Conservation (phyloP, 2,797 vertebrate genomes). For the Spatula versicolor region DNA sequence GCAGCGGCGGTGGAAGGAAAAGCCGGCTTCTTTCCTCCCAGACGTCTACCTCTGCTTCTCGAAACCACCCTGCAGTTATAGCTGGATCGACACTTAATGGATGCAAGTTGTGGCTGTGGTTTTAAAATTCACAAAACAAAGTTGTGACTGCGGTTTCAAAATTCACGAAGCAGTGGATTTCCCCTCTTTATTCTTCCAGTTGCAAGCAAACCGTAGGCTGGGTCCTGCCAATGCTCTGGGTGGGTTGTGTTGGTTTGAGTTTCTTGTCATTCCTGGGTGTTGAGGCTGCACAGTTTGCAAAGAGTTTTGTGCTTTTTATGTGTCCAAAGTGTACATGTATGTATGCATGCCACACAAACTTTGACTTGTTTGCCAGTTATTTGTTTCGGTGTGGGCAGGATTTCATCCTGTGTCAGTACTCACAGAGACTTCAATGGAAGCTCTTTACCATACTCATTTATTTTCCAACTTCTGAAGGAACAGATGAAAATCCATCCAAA, state of each 20-base stretch:
- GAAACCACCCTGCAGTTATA: background rate
- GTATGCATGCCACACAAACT: background rate
- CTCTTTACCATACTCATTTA: background rate
- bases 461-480: background rate
- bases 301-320: background rate
- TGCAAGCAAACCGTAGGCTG: background rate
- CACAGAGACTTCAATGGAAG: background rate
- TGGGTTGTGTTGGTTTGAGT: background rate
- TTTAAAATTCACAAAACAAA: background rate
- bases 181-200: background rate
- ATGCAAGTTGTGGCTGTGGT: background rate
- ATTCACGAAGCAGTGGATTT: background rate
- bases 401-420: background rate
- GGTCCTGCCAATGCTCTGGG: background rate
- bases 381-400: background rate
- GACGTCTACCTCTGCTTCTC: background rate
- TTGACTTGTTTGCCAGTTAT: background rate
- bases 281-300: background rate
- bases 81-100: background rate
- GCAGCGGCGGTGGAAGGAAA: rapidly evolving
- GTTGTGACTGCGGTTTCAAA: background rate
- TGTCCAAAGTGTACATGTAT: background rate
- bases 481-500: background rate
- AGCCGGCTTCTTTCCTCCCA: background rate
- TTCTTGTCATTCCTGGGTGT: background rate